Evolutionary conservation across 2,113 vertebrate species (phyloP).

Genomic region (Seriola quinqueradiata): DNA sequence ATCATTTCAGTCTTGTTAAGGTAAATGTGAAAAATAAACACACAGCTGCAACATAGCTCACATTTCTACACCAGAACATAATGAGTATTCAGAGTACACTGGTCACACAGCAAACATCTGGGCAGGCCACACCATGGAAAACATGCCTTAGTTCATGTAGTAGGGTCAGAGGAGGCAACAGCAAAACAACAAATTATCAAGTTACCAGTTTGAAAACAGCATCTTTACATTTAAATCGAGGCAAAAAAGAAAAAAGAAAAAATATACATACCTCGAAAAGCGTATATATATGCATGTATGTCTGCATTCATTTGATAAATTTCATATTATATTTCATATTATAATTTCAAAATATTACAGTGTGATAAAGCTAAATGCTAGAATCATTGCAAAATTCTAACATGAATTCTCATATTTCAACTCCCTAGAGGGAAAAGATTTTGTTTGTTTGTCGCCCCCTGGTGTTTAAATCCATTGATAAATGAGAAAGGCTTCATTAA

Average conservation of each 20-base stretch:
- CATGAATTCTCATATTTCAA: neutral
- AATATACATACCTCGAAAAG: neutral
- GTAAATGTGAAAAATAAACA: constrained; percentile 47
- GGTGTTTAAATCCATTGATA: neutral
- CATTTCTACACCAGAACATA: constrained; percentile 26
- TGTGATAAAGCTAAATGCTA: neutral
- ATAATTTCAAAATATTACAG: neutral
- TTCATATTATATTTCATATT: neutral
- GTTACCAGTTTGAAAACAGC: neutral
- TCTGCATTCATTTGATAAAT: neutral
- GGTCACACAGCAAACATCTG: constrained; percentile 35
- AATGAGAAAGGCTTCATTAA: neutral
- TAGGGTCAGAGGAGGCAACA: neutral
- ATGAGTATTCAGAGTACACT: constrained; percentile 20
- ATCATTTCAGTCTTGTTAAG: neutral
- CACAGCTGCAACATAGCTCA: constrained; percentile 47
- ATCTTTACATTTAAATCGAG: neutral
- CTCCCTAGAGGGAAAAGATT: neutral
- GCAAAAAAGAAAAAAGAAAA: neutral
- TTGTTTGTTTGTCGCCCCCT: constrained; percentile 20
- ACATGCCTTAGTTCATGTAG: neutral
- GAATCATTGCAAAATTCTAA: neutral
- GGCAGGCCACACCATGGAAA: neutral
- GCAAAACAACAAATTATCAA: neutral
- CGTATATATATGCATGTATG: neutral